Evolutionary conservation across 2,113 vertebrate species (phyloP), one percentile per base, ranked within the genome.

Genomic region (Tauraco erythrolophus): DNA sequence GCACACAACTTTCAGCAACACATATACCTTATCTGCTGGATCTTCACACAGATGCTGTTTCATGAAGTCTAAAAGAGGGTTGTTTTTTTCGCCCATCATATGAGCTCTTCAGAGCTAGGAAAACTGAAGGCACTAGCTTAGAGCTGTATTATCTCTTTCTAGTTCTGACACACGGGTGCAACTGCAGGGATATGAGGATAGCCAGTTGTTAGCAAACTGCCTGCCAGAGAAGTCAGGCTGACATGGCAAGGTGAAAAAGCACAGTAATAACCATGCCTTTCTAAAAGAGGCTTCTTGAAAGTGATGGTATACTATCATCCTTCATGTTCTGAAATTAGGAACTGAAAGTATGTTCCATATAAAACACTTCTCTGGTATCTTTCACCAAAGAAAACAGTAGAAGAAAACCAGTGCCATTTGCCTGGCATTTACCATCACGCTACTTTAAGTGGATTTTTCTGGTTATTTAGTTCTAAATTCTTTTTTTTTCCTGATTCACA

Each of bases 151-250:
- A 21, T 21, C 19, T 70, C 31, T 37, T 85, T 37, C n/a, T 43
- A 58, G 41, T 30, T 89, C 22, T 1, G 10, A 92, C 12, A 72
- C 3, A 65, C 1, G 18, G 37, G 80, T 77, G 9, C 31, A 84
- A 28, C 7, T 69, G 31, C 54, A 86, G 62, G 89, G 15, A 43
- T 1, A 39, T 0, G 0, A 71, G 18, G 22, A 43, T 8, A 46
- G 53, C 5, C 41, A 51, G 33, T 11, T 66, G 41, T 45, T 23
- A 65, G 61, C 41, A 90, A 16, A 27, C 7, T 75, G 39, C 27
- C 46, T 51, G 43, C 27, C 53, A 48, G 22, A 61, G 46, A 48
- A 48, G 15, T 68, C n/a, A 91, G 19, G 27, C 21, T 84, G 54
- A 68, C 11, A 24, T 2, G 6, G 51, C 19, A 53, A 72, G 14